phyloP scores from a whole-genome alignment of 2,797 vertebrate genomes.

The Sebastes variabilis region DNA sequence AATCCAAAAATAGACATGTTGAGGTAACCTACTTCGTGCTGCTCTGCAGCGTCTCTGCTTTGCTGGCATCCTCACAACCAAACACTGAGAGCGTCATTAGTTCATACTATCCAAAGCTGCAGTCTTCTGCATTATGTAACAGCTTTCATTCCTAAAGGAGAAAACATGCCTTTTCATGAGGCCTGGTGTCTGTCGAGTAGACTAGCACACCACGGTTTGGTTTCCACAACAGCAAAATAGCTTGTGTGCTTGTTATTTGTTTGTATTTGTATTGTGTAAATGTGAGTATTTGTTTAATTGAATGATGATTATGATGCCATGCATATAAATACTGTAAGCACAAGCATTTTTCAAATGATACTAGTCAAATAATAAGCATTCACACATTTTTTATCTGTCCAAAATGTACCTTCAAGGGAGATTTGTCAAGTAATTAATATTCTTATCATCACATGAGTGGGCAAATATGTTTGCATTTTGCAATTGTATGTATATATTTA shows the following conservation, averaged over 20 bases:
- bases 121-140: constrained; percentile 3
- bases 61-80: not conserved
- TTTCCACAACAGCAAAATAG: constrained; percentile 9
- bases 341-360: not conserved
- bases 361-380: not conserved
- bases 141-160: not conserved
- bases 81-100: not conserved
- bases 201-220: not conserved
- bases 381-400: no score
- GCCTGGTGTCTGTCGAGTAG: not conserved
- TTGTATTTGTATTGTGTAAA: not conserved
- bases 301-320: not conserved
- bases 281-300: not conserved
- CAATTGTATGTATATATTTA: no score
- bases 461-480: no score
- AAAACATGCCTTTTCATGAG: not conserved
- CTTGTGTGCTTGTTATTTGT: not conserved
- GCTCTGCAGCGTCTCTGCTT: not conserved
- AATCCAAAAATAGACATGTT: not conserved
- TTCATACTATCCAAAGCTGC: not conserved
- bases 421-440: no score
- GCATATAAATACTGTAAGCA: not conserved
- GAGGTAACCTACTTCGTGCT: not conserved
- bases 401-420: no score
- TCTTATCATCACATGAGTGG: no score